Percentiles rank a stretch among this genome's conserved stretches.
Evolutionary conservation across 2,113 vertebrate species (phyloP).

Genomic region (Halcyon senegalensis): DNA sequence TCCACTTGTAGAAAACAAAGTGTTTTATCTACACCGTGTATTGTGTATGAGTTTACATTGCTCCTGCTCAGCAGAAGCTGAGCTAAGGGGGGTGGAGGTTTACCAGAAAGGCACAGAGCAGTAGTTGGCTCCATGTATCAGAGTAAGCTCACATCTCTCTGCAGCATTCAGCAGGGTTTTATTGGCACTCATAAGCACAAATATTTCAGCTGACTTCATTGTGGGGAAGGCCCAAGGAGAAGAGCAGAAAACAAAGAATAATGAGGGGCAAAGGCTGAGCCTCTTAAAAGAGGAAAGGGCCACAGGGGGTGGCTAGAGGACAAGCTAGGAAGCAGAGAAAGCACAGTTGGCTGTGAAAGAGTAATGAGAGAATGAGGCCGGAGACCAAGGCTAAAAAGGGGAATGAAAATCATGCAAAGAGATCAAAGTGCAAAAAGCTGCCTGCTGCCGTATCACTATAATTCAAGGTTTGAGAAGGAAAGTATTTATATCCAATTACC

Average conservation of each 20-base stretch:
- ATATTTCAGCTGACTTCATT: neutral
- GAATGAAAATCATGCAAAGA: conserved; percentile 8
- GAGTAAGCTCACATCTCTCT: neutral
- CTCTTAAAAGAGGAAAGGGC: neutral
- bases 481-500: conserved; percentile 46
- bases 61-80: neutral
- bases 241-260: neutral
- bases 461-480: neutral
- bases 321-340: neutral
- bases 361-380: neutral
- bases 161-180: neutral
- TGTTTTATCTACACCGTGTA: neutral
- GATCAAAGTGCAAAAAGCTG: conserved; percentile 35
- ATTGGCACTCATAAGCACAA: neutral
- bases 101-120: neutral
- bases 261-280: neutral
- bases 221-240: neutral
- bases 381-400: neutral
- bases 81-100: neutral
- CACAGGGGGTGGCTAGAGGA: neutral
- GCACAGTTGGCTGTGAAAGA: neutral
- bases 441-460: neutral
- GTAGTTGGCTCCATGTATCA: neutral
- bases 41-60: neutral
- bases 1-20: conserved; percentile 26